Percentiles rank a stretch among this genome's conserved stretches.
These are phyloP conservation scores for Drosophila prostipennis DNA, from an alignment of 2,888 invertebrate species.

Conservation along the genomic window DNA sequence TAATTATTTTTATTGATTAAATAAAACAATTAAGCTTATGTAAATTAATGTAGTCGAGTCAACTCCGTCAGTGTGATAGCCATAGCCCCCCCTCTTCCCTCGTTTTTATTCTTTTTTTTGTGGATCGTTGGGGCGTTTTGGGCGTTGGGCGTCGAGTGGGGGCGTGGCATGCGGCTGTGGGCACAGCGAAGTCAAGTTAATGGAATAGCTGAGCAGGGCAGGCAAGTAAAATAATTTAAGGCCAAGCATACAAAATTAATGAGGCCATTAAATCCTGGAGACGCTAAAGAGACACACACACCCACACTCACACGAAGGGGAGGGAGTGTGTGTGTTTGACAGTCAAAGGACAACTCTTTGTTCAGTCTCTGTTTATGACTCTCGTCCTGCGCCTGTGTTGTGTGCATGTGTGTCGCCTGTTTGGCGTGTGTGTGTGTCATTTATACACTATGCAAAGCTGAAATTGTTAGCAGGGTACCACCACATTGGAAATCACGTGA, in stretches of 20 bases:
- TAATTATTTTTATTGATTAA: conserved; percentile 81
- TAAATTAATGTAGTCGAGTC: conserved; percentile 64
- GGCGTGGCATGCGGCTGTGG: conserved; percentile 25
- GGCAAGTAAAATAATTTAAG: conserved; percentile 73
- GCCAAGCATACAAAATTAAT: conserved; percentile 80
- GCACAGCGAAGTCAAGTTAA: conserved; percentile 60
- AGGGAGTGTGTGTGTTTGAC: conserved; percentile 34
- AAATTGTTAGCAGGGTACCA: conserved; percentile 9
- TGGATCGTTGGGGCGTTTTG: conserved; percentile 29
- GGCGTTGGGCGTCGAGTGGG: conserved; percentile 5
- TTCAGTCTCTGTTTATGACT: conserved; percentile 64
- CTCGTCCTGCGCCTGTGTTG: conserved; percentile 46
- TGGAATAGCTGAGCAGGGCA: conserved; percentile 73
- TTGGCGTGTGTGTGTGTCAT: conserved; percentile 49
- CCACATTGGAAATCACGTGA: not conserved
- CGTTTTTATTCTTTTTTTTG: not conserved
- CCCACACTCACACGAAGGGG: conserved; percentile 26
- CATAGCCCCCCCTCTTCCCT: not conserved
- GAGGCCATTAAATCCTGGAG: conserved; percentile 79
- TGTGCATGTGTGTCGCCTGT: conserved; percentile 39
- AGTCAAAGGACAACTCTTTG: conserved; percentile 67
- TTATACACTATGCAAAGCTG: conserved; percentile 24
- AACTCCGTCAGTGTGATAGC: conserved; percentile 21
- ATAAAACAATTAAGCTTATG: conserved; percentile 81
- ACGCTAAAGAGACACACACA: conserved; percentile 64